phyloP scores from a whole-genome alignment of 2,797 vertebrate species.

The Girardinus metallicus region DNA sequence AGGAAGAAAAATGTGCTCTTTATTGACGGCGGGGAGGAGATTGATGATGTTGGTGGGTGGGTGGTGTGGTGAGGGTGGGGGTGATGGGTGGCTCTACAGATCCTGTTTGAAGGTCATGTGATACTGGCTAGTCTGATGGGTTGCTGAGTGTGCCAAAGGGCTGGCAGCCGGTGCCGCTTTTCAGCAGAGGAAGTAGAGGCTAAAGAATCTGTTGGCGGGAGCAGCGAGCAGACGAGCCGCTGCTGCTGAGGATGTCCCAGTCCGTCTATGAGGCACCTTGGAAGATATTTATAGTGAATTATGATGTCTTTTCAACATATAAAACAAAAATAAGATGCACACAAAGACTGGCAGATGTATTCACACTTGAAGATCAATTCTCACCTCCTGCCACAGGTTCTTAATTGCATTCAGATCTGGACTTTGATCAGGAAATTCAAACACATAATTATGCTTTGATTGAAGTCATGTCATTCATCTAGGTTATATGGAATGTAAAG shows the following conservation, averaged over 20 bases:
- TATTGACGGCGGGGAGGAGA: slow-evolving; percentile 35
- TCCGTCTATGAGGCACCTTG: slow-evolving; percentile 20
- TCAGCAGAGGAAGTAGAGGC: slow-evolving; percentile 58
- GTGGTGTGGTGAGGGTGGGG: background rate
- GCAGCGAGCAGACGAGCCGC: slow-evolving; percentile 36
- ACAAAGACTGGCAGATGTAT: background rate
- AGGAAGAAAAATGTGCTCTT: slow-evolving; percentile 77
- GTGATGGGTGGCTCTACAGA: slow-evolving; percentile 14
- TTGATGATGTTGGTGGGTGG: slow-evolving; percentile 18
- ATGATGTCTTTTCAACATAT: background rate
- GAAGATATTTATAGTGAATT: background rate
- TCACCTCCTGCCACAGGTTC: background rate
- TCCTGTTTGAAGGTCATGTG: slow-evolving; percentile 83
- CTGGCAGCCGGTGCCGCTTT: slow-evolving; percentile 55
- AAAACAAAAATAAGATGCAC: background rate
- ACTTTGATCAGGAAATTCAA: background rate
- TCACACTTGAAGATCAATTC: background rate
- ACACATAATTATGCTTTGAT: background rate
- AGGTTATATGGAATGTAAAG: background rate
- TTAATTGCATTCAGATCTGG: background rate
- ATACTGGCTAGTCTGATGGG: slow-evolving; percentile 63
- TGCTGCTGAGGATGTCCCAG: slow-evolving; percentile 39
- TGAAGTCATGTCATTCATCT: background rate
- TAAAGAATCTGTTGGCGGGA: slow-evolving; percentile 63
- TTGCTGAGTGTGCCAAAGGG: slow-evolving; percentile 58